Percentiles rank a stretch among this genome's conserved stretches.
Conservation (phyloP, 1,140 invertebrate species). For the Nasonia vitripennis region DNA sequence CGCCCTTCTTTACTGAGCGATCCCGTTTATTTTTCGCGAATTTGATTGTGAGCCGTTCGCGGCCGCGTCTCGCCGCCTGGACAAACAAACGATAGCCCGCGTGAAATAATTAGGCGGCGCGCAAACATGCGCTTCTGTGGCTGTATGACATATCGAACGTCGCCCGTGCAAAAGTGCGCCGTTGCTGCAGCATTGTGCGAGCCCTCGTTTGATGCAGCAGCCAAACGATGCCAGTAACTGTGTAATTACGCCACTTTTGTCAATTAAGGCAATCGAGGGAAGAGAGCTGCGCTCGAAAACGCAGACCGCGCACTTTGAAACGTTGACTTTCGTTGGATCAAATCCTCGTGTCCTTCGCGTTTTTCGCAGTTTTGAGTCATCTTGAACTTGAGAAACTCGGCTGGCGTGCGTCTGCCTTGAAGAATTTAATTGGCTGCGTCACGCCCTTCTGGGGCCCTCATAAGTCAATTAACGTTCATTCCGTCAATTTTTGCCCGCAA, state of each 20-base stretch:
- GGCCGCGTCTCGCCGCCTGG: neutral
- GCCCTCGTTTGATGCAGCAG: neutral
- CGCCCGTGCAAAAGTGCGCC: no score
- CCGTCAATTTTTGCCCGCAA: no score
- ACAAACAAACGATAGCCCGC: conserved; percentile 12
- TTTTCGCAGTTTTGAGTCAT: neutral
- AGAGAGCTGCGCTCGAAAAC: no score
- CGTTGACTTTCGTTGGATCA: neutral
- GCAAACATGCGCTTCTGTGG: no score
- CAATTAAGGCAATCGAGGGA: conserved; percentile 20
- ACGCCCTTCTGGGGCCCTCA: neutral
- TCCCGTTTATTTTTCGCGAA: neutral
- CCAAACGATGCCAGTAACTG: no score
- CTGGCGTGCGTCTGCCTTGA: neutral
- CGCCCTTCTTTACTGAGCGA: neutral
- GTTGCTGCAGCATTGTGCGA: neutral
- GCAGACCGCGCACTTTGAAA: no score
- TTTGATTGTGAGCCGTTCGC: conserved; percentile 5
- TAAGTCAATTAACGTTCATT: neutral
- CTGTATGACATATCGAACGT: no score
- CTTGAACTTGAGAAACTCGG: neutral
- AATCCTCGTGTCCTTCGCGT: no score
- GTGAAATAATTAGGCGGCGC: neutral
- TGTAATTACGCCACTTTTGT: conserved; percentile 31
- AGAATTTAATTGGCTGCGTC: neutral